Conservation (phyloP, 2,797 vertebrate genomes). For the Cyprinella venusta region DNA sequence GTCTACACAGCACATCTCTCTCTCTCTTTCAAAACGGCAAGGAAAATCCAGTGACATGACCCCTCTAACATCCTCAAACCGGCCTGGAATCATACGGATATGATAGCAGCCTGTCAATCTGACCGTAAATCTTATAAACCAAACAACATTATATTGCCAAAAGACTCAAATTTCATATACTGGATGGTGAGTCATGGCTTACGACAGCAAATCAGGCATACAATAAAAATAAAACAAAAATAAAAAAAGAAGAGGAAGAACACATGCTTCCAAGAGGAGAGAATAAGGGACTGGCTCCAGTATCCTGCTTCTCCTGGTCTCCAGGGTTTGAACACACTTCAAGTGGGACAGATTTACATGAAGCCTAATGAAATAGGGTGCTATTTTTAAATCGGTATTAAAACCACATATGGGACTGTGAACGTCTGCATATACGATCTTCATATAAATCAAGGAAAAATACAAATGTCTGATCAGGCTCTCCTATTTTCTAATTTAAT, state of each 20-base stretch:
- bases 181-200: constrained; percentile 53
- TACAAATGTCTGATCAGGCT: background rate
- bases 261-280: constrained; percentile 57
- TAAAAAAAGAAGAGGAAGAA: constrained; percentile 29
- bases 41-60: background rate
- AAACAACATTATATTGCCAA: constrained; percentile 32
- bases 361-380: constrained; percentile 51
- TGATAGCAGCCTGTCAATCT: background rate
- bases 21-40: background rate
- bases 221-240: constrained; percentile 17
- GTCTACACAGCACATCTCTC: background rate
- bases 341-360: constrained; percentile 71
- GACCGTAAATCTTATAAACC: background rate
- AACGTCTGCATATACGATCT: constrained; percentile 21
- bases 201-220: constrained; percentile 43
- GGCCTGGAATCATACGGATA: background rate
- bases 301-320: constrained; percentile 65
- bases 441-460: background rate
- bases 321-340: constrained; percentile 65
- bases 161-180: constrained; percentile 23
- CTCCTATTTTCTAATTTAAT: background rate
- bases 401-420: constrained; percentile 44
- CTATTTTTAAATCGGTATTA: constrained; percentile 49
- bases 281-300: constrained; percentile 64
- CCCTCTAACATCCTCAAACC: background rate